Conservation (phyloP, 1,140 invertebrate genomes). For the Drosophila insularis region DNA sequence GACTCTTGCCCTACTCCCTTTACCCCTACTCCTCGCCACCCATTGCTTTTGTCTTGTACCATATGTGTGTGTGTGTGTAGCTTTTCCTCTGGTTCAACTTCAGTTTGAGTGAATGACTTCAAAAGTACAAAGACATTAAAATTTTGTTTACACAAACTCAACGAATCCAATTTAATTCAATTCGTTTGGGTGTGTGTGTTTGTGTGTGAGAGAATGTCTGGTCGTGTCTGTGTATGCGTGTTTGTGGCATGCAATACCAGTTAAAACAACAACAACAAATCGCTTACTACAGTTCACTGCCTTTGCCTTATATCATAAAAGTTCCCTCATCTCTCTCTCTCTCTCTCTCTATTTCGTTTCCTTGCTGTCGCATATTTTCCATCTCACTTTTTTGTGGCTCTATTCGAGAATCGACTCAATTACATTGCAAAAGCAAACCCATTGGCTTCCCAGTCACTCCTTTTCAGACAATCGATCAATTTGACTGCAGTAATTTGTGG, state of each 20-base stretch:
- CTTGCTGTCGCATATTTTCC: constrained; percentile 22
- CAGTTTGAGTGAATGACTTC: constrained; percentile 79
- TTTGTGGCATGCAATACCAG: constrained; percentile 59
- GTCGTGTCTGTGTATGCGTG: constrained; percentile 32
- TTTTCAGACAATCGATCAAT: constrained; percentile 73
- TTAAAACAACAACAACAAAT: constrained; percentile 67
- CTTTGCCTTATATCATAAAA: constrained; percentile 75
- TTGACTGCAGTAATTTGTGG: constrained; percentile 79
- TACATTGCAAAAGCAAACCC: constrained; percentile 15
- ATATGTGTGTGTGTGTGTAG: constrained; percentile 38
- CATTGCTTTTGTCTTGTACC: constrained; percentile 39
- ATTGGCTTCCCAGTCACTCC: constrained; percentile 30
- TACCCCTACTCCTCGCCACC: not conserved
- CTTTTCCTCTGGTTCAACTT: constrained; percentile 38
- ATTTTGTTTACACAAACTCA: constrained; percentile 81
- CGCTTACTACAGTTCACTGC: constrained; percentile 77
- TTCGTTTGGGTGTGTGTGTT: constrained; percentile 53
- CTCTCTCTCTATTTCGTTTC: not conserved
- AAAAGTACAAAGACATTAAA: constrained; percentile 81
- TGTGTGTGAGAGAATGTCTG: constrained; percentile 13
- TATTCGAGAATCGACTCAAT: constrained; percentile 10
- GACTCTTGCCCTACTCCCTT: constrained; percentile 17
- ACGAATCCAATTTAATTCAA: constrained; percentile 81
- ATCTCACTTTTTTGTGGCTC: not conserved
- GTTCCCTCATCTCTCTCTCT: constrained; percentile 14